Evolutionary conservation across 2,888 invertebrate species (phyloP).

Genomic region (Dastarcus helophoroides): DNA sequence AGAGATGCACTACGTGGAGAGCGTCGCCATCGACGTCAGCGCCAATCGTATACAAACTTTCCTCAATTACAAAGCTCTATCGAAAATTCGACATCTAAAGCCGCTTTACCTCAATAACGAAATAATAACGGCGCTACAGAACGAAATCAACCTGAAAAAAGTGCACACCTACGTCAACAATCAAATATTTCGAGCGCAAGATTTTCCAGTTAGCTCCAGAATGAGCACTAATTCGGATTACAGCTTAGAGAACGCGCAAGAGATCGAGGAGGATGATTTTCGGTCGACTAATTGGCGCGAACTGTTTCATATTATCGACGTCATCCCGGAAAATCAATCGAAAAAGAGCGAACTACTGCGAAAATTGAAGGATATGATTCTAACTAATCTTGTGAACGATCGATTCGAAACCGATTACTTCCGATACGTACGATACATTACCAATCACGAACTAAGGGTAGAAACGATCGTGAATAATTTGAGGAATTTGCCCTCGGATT

Average conservation of each 20-base stretch:
- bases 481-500: slow-evolving; percentile 44
- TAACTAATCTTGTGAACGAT: slow-evolving; percentile 47
- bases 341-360: slow-evolving; percentile 42
- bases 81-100: slow-evolving; percentile 43
- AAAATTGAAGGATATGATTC: slow-evolving; percentile 46
- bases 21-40: slow-evolving; percentile 43
- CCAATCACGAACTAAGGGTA: slow-evolving; percentile 40
- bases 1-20: slow-evolving; percentile 47
- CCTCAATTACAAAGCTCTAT: slow-evolving; percentile 47
- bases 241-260: slow-evolving; percentile 27
- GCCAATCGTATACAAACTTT: slow-evolving; percentile 44
- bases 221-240: slow-evolving; percentile 15
- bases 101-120: slow-evolving; percentile 47
- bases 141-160: slow-evolving; percentile 41
- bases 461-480: slow-evolving; percentile 44
- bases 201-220: slow-evolving; percentile 10
- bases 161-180: slow-evolving; percentile 39
- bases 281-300: slow-evolving; percentile 31
- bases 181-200: slow-evolving; percentile 20
- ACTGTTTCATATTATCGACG: slow-evolving; percentile 41
- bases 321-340: slow-evolving; percentile 46
- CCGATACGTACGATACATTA: slow-evolving; percentile 44
- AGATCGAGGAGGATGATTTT: slow-evolving; percentile 25
- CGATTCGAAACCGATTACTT: slow-evolving; percentile 38
- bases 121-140: slow-evolving; percentile 46